Conservation (phyloP, 2,797 vertebrate genomes). For the Pempheris klunzingeri region DNA sequence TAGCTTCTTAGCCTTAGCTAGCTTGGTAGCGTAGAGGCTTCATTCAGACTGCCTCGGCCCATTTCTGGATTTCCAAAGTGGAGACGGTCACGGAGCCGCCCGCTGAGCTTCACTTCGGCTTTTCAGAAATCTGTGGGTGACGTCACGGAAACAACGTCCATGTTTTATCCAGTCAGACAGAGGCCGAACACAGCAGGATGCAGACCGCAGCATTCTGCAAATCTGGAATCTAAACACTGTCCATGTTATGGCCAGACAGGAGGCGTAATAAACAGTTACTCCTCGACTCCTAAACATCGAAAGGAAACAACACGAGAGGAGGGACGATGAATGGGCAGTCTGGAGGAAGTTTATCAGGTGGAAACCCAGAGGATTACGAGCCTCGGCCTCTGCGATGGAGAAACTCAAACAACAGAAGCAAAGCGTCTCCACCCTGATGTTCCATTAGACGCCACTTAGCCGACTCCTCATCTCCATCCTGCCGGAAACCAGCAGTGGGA, state of each 20-base stretch:
- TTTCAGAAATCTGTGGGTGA: too few species aligned
- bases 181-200: too few species aligned
- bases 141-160: too few species aligned
- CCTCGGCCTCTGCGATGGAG: not conserved
- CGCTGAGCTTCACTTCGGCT: too few species aligned
- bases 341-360: constrained; percentile 34
- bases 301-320: not conserved
- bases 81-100: too few species aligned
- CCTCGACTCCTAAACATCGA: not conserved
- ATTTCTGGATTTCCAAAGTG: too few species aligned
- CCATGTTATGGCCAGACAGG: not conserved
- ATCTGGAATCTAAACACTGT: constrained; percentile 32
- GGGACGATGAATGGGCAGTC: not conserved
- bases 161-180: too few species aligned
- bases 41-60: too few species aligned
- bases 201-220: too few species aligned
- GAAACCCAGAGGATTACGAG: not conserved
- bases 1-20: too few species aligned
- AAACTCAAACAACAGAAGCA: not conserved
- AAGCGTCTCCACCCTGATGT: not conserved
- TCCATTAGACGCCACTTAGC: constrained; percentile 40
- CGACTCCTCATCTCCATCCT: constrained; percentile 42
- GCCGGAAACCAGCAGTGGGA: constrained; percentile 45
- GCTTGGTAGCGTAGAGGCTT: too few species aligned
- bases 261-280: constrained; percentile 20